Evolutionary conservation across 1,140 invertebrate genomes (phyloP).

Genomic region (Tribolium madens): DNA sequence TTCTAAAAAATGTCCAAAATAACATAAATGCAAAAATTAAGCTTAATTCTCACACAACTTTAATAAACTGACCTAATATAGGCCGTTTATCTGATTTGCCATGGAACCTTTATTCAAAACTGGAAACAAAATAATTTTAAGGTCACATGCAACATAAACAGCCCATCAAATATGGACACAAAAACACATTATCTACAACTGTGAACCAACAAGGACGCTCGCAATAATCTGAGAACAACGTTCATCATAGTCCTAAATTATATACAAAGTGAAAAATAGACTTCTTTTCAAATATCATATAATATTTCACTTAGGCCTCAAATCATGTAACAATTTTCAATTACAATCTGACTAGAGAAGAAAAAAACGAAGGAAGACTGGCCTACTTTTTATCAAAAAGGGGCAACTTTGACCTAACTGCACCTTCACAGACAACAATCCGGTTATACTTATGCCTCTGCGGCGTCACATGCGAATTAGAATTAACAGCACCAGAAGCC

Average conservation of each 20-base stretch:
- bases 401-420: slow-evolving; percentile 84
- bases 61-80: slow-evolving; percentile 19
- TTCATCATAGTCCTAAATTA: too few species aligned
- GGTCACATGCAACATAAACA: too few species aligned
- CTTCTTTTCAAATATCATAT: too few species aligned
- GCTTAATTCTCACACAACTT: slow-evolving; percentile 7
- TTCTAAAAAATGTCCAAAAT: background rate
- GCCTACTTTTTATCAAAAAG: slow-evolving; percentile 84
- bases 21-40: slow-evolving; percentile 29
- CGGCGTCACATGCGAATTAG: slow-evolving; percentile 60
- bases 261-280: slow-evolving; percentile 54
- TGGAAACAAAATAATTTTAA: background rate
- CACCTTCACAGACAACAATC: slow-evolving; percentile 81
- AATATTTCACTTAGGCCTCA: slow-evolving; percentile 51
- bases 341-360: slow-evolving; percentile 54
- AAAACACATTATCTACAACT: slow-evolving; percentile 5
- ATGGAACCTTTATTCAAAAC: slow-evolving; percentile 8
- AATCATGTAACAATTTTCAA: slow-evolving; percentile 46
- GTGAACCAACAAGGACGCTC: slow-evolving; percentile 23
- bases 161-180: slow-evolving; percentile 13
- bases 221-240: too few species aligned
- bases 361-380: slow-evolving; percentile 40
- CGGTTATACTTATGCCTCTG: slow-evolving; percentile 67
- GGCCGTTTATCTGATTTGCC: background rate
- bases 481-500: slow-evolving; percentile 48